Percentiles rank a stretch among this genome's conserved stretches.
Evolutionary conservation across 2,797 vertebrate species (phyloP).

Genomic region (Brachyrhaphis roseni): DNA sequence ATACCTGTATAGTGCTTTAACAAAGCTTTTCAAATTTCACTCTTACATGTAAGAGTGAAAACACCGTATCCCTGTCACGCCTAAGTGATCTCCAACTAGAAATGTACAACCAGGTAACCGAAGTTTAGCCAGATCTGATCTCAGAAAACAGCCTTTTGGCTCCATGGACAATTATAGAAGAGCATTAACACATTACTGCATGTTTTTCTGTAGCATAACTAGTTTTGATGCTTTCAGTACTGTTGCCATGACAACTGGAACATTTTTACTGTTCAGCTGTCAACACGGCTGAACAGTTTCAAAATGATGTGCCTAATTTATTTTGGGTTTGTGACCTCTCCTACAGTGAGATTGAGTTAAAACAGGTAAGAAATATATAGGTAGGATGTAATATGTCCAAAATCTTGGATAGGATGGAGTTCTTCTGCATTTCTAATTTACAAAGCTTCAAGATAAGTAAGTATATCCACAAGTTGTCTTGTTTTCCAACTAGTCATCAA

Average conservation of each 20-base stretch:
- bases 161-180: background rate
- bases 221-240: slow-evolving; percentile 10
- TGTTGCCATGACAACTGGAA: slow-evolving; percentile 37
- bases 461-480: background rate
- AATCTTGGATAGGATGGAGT: background rate
- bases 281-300: background rate
- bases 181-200: background rate
- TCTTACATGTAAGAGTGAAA: background rate
- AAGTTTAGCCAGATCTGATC: background rate
- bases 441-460: background rate
- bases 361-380: background rate
- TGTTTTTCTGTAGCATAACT: slow-evolving; percentile 2
- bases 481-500: background rate
- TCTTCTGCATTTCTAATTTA: background rate
- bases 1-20: too few relatives aligned
- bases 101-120: background rate
- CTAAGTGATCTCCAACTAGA: background rate
- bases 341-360: background rate
- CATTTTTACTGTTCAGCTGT: too few relatives aligned
- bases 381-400: background rate
- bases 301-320: background rate
- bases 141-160: background rate
- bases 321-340: background rate
- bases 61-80: background rate
- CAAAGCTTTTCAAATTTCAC: background rate